phyloP scores from a whole-genome alignment of 2,888 invertebrate species.

The Abrostola triplasia region DNA sequence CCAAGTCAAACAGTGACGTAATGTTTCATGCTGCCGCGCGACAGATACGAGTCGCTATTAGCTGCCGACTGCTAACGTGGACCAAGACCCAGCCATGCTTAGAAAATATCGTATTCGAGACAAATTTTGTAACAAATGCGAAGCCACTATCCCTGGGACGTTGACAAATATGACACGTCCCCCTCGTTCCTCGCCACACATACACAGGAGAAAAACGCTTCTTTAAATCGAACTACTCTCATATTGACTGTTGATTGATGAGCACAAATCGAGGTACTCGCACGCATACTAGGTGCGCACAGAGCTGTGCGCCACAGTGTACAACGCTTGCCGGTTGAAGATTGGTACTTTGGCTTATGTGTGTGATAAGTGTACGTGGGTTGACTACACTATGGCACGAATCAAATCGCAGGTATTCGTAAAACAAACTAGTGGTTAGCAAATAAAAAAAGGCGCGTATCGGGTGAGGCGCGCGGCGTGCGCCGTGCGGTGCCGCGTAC shows the following conservation, averaged over 20 bases:
- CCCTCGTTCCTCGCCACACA: constrained; percentile 44
- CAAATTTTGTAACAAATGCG: constrained; percentile 63
- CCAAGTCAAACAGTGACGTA: background rate
- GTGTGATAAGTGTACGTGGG: no score
- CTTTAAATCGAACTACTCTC: constrained; percentile 60
- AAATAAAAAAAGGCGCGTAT: constrained; percentile 41
- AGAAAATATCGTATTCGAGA: constrained; percentile 49
- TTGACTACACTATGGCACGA: constrained; percentile 13
- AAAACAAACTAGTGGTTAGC: constrained; percentile 17
- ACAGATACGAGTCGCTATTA: background rate
- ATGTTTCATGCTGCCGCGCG: background rate
- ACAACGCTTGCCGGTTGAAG: background rate
- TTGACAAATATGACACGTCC: constrained; percentile 70
- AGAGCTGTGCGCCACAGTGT: constrained; percentile 11
- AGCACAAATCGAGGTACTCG: constrained; percentile 11
- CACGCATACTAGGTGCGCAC: constrained; percentile 7
- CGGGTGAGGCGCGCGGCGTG: constrained; percentile 23
- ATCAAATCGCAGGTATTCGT: constrained; percentile 6
- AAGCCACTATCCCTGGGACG: constrained; percentile 61
- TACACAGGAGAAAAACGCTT: constrained; percentile 52
- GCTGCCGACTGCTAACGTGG: background rate
- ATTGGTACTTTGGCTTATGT: background rate
- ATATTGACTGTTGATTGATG: constrained; percentile 71
- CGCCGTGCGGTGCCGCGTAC: constrained; percentile 42
- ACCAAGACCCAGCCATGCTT: background rate